Conservation (phyloP, 2,888 invertebrate species). For the Catocala sponsa region DNA sequence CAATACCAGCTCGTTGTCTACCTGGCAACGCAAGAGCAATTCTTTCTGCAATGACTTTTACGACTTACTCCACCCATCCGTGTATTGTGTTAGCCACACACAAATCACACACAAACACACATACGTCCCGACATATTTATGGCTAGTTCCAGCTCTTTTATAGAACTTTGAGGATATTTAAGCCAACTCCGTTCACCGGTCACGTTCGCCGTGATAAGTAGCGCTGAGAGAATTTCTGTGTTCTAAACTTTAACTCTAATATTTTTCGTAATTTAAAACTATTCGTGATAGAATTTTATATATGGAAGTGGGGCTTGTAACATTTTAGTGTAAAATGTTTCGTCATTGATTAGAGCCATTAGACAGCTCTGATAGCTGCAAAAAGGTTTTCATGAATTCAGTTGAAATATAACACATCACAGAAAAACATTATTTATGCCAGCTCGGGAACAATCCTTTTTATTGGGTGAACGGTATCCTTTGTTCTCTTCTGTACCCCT, state of each 20-base stretch:
- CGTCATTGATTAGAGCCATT: no score
- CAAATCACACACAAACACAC: constrained; percentile 12
- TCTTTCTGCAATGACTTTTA: not conserved
- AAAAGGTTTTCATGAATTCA: no score
- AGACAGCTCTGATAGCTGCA: no score
- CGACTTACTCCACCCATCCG: not conserved
- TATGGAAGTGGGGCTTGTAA: no score
- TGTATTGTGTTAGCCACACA: constrained; percentile 10
- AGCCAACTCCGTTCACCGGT: constrained; percentile 5
- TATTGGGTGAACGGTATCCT: no score
- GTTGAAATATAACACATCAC: no score
- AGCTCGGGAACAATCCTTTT: no score
- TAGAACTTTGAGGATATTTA: constrained; percentile 20
- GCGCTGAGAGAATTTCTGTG: constrained; percentile 8
- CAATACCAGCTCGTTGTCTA: no score
- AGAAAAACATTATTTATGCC: no score
- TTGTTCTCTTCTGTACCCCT: no score
- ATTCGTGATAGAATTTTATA: not conserved
- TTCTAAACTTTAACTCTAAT: constrained; percentile 15
- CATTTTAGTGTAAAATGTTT: no score
- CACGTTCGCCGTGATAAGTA: constrained; percentile 14
- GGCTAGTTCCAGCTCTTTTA: constrained; percentile 12
- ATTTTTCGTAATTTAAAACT: constrained; percentile 11
- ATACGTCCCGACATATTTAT: constrained; percentile 15
- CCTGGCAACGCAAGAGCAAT: no score